Evolutionary conservation across 2,113 vertebrate species (phyloP), one percentile per base, ranked within the genome.

Genomic region (Chunga burmeisteri): DNA sequence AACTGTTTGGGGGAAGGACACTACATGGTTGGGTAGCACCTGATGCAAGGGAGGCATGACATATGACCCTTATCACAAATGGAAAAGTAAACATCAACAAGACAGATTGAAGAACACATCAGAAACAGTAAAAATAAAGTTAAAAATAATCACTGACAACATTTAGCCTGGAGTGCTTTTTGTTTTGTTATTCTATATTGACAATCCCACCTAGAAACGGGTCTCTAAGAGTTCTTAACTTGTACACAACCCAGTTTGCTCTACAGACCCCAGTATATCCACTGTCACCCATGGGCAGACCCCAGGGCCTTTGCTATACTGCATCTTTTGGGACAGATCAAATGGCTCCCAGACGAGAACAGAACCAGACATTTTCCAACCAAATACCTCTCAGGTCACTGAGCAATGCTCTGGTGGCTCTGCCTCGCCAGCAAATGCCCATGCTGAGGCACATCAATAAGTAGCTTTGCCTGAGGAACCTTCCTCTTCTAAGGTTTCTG

Each of bases 381-480:
- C 96, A 97, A 96, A 97, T 97, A 93, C 96, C 82, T 97, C 96
- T 97, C 96, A 96, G 96, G 96, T 97, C 96, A 97, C 92, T 97
- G 96, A 97, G 96, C 96, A 97, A 97, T 96, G 81, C 88, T 96
- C 96, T 96, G 96, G 96, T 97, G 96, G 96, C 92, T 96, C 79
- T 95, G 96, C 87, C 92, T 92, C 11, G 0, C 96, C 96, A 95
- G 92, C 78, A 93, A 95, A 94, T 66, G 96, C 90, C 96, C 81
- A 62, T 2, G 5, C 53, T 40, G 81, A 96, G 78, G 92, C 92
- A 93, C 67, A 9, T 88, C 94, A 95, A 6, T 38, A 81, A 91
- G 81, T 12, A 80, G 62, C 92, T 95, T 86, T 95, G 96, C 96
- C 96, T 58, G 92, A 58, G 96, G 96, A 95, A 17, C 71, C 73